Base-by-base conservation (phyloP, 2,113 vertebrate genomes). In the Colistium nudipinnis region DNA sequence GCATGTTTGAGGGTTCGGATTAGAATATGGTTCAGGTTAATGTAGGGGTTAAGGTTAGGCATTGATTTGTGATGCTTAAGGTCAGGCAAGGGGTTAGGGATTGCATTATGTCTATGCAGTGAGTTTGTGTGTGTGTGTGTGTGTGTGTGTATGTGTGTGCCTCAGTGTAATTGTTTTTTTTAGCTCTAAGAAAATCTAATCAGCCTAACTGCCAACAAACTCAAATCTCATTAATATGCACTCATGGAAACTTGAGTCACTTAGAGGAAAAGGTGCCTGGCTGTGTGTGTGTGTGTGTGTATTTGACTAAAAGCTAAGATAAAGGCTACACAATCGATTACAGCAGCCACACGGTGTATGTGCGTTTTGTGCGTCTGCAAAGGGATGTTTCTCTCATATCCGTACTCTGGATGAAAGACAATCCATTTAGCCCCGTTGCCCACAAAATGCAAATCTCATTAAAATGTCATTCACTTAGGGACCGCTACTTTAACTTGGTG, bases 141-240 rank as follows among this genome's bases (percentile, higher is more conserved):
- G 25, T 48, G 17, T 35, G 27, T 36, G 25, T 13, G 30, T 19
- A 11, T 35, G 48, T 45, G 39, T 1, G 22, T 33, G 20, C 0
- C 12, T 28, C 14, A 16, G 38, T 11, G 10, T 43, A 24, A 33
- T 49, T 47, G 27, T 49, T 47, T 1, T 57, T 52, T 82, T 76
- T 36, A 65, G 76, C 55, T 17, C 1, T 51, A 53, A 74, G 64
- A 80, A 47, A 85, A 82, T 78, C 57, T 61, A 78, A 83, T 88
- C 70, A 72, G 61, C 17, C 11, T n/a, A 54, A 62, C 19, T 57
- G 73, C 83, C 70, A 80, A 82, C 70, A 76, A 78, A 80, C 16
- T 53, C 19, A 87, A 85, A 84, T 85, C 84, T 84, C 55, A 88
- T 90, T 87, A 84, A 87, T 85, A 90, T 87, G 74, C 82, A 84